Conservation (phyloP, 2,113 vertebrate genomes). For the Paramormyrops kingsleyae region DNA sequence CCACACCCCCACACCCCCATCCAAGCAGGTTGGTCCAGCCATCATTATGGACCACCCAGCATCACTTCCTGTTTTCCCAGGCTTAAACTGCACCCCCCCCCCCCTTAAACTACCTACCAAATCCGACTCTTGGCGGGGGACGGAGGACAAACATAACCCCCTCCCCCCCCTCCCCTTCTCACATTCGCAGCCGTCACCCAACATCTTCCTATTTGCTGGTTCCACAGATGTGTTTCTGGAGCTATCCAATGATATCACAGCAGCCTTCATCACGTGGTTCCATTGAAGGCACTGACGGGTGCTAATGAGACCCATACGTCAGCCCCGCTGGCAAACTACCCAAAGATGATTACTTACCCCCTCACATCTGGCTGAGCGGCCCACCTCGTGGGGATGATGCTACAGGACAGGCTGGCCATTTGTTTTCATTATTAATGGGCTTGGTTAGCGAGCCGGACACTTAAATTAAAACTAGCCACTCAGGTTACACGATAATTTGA, state of each 20-base stretch:
- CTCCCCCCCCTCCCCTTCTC: not conserved
- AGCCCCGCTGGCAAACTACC: not conserved
- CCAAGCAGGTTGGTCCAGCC: not conserved
- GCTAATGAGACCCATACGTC: not conserved
- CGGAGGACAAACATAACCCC: not conserved
- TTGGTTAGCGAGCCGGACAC: slow-evolving; percentile 6
- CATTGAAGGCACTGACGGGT: not conserved
- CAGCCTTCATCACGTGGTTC: not conserved
- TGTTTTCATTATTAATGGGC: slow-evolving; percentile 8
- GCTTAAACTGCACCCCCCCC: not conserved
- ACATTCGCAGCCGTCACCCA: not conserved
- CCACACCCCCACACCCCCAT: not conserved
- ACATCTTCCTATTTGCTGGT: not conserved
- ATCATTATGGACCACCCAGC: not conserved
- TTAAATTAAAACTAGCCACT: slow-evolving; percentile 8
- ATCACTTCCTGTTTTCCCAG: not conserved
- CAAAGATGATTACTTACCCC: slow-evolving; percentile 3
- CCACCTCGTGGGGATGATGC: not conserved
- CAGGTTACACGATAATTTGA: slow-evolving; percentile 7
- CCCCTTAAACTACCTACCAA: not conserved
- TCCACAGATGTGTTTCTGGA: not conserved
- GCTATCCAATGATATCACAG: not conserved
- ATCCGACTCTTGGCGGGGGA: not conserved
- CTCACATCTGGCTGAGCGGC: not conserved
- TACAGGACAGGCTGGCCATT: not conserved